Conservation (phyloP, 2,113 vertebrate genomes). For the Rhombomys opimus region DNA sequence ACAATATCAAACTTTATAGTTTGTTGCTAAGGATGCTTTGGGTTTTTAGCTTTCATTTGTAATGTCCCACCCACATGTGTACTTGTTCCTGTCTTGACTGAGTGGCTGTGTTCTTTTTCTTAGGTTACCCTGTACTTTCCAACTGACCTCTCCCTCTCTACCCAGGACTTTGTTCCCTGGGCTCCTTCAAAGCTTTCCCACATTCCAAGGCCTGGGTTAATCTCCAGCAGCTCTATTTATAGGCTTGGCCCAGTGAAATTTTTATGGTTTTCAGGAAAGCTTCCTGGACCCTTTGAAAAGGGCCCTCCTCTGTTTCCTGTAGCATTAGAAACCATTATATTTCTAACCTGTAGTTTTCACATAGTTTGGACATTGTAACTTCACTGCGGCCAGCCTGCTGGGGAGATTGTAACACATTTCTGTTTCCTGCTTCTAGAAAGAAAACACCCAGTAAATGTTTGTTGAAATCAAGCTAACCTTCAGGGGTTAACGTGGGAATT, state of each 20-base stretch:
- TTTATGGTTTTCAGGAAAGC: neutral
- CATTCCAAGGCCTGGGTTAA: neutral
- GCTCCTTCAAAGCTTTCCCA: neutral
- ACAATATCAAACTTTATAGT: conserved; percentile 21
- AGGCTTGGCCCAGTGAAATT: neutral
- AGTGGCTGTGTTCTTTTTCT: conserved; percentile 35
- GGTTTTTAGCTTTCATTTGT: conserved; percentile 9
- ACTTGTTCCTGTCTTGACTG: neutral
- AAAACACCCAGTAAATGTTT: neutral
- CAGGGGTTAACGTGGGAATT: neutral
- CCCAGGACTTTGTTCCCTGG: neutral
- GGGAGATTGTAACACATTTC: neutral
- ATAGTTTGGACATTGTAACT: neutral
- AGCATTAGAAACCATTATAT: neutral
- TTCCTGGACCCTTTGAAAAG: neutral
- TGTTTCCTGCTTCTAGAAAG: neutral
- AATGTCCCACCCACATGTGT: neutral
- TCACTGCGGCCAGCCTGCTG: neutral
- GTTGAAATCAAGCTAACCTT: neutral
- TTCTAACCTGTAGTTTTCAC: neutral
- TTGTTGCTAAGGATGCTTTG: conserved; percentile 10
- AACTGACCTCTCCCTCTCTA: neutral
- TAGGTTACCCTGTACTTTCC: neutral
- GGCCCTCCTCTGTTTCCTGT: neutral
- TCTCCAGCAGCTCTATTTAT: neutral